Conservation (phyloP, 2,797 vertebrate species). For the Cercopithecus hamlyni region DNA sequence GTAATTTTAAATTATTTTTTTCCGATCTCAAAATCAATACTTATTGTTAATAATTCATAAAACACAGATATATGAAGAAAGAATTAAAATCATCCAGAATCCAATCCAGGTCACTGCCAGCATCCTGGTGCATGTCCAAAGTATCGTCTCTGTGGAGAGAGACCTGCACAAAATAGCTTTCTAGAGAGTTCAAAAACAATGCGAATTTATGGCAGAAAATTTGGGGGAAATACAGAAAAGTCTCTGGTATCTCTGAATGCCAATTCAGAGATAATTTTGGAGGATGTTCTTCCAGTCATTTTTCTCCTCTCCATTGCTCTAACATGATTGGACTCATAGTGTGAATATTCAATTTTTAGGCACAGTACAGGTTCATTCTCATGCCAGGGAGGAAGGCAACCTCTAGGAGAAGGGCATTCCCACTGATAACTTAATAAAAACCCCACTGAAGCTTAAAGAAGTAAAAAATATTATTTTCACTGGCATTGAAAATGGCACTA, state of each 20-base stretch:
- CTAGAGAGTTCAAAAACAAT: not conserved
- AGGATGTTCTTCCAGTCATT: not conserved
- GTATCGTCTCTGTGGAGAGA: not conserved
- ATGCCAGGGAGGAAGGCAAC: accelerated
- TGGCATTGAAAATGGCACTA: not conserved
- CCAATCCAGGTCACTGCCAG: too few relatives aligned
- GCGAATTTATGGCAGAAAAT: not conserved
- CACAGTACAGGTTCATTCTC: not conserved
- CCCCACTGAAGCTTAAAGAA: not conserved
- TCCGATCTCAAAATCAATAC: not conserved
- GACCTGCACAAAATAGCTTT: not conserved
- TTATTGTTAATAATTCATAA: not conserved
- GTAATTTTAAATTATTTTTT: not conserved
- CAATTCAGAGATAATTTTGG: not conserved
- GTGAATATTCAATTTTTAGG: not conserved
- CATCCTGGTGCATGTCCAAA: accelerated
- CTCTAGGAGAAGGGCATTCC: not conserved
- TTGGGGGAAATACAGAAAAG: not conserved
- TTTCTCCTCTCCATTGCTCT: not conserved
- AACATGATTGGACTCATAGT: accelerated
- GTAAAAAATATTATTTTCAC: not conserved
- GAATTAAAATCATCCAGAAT: not conserved
- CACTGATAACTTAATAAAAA: not conserved
- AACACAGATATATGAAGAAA: not conserved
- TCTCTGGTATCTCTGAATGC: not conserved